These are phyloP conservation scores for Peromyscus aztecus DNA, from an alignment of 2,797 vertebrate genomes.

Conservation along the genomic window DNA sequence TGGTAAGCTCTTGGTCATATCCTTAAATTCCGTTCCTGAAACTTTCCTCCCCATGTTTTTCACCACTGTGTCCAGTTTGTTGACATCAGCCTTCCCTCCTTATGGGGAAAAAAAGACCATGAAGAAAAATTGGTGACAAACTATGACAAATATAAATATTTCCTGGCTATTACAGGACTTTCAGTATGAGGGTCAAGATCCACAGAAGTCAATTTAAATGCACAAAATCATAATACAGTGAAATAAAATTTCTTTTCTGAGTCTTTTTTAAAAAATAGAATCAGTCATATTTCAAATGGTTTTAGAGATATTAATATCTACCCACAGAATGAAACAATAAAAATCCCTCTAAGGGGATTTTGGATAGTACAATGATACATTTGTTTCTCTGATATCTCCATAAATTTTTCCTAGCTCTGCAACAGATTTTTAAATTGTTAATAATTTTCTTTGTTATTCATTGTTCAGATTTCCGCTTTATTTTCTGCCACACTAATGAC, in stretches of 20 bases:
- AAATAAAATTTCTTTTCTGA: constrained; percentile 8
- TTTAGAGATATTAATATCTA: not conserved
- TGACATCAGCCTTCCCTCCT: constrained; percentile 46
- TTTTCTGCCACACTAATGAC: not conserved
- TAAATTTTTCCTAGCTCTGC: not conserved
- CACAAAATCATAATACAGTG: not conserved
- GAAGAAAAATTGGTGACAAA: not conserved
- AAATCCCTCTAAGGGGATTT: not conserved
- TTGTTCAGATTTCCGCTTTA: not conserved
- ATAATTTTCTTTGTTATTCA: not conserved
- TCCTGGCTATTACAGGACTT: not conserved
- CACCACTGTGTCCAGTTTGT: constrained; percentile 37
- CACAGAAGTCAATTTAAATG: not conserved
- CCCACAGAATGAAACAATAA: not conserved
- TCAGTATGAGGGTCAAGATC: not conserved
- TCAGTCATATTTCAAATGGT: not conserved
- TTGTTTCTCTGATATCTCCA: not conserved
- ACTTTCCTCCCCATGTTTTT: constrained; percentile 36
- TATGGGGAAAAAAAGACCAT: not conserved
- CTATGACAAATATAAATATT: not conserved
- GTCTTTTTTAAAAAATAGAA: not conserved
- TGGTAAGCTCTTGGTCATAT: constrained; percentile 32
- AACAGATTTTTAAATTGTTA: not conserved
- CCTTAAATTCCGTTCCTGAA: constrained; percentile 43
- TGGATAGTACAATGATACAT: not conserved